Conservation (phyloP, 2,113 vertebrate species). For the Colinus virginianus region DNA sequence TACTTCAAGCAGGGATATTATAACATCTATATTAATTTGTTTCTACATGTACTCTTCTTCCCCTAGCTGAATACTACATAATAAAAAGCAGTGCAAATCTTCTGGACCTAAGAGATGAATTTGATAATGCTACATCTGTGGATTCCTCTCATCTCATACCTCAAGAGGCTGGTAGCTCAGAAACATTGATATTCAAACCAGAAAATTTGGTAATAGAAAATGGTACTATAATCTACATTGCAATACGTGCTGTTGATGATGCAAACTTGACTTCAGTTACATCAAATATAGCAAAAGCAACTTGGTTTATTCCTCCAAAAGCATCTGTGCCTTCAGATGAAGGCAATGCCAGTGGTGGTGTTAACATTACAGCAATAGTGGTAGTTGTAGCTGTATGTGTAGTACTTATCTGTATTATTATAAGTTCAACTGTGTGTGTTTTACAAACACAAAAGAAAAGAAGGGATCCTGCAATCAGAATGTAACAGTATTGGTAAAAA, state of each 20-base stretch:
- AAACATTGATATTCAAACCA: constrained; percentile 64
- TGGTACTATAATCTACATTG: constrained; percentile 60
- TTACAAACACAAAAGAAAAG: neutral
- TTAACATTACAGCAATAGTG: neutral
- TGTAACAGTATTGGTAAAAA: constrained; percentile 1
- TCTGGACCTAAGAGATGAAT: constrained; percentile 44
- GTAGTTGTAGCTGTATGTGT: neutral
- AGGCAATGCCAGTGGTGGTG: neutral
- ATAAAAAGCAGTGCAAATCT: constrained; percentile 68
- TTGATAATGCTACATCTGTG: constrained; percentile 42
- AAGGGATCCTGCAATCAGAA: neutral
- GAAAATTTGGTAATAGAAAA: constrained; percentile 38
- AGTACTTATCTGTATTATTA: neutral
- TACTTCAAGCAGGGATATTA: neutral
- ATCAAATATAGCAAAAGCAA: constrained; percentile 70
- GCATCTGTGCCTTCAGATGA: neutral
- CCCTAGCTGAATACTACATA: constrained; percentile 73
- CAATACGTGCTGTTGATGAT: constrained; percentile 42
- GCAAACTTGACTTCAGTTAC: constrained; percentile 37
- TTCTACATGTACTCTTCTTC: neutral
- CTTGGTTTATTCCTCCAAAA: constrained; percentile 2
- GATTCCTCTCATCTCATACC: constrained; percentile 56
- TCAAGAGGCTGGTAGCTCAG: constrained; percentile 27
- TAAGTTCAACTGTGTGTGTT: neutral
- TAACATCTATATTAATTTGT: neutral